Evolutionary conservation across 2,113 vertebrate species (phyloP), one percentile per base, ranked within the genome.

Genomic region (Orthonyx spaldingii): DNA sequence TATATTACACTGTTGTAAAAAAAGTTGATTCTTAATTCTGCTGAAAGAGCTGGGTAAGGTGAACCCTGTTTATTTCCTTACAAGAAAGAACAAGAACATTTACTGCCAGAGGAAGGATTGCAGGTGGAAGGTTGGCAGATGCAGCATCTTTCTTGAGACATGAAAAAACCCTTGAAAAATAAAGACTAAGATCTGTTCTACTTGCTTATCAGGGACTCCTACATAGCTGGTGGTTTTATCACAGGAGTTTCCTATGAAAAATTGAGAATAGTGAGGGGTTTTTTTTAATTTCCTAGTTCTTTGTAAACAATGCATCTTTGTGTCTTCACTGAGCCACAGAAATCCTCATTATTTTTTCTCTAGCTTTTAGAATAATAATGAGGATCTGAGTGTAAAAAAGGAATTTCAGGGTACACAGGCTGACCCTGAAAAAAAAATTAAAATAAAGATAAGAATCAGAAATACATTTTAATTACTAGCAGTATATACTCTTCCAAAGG

Each of bases 181-280:
- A 77, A 82, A 78, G 7, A 33, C 9, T 68, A 35, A 37, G 6
- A 32, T 60, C 13, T 72, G 5, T 55, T 87, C 16, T 74, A 21
- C 33, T 47, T 87, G 30, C 18, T 15, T 35, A 20, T 56, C n/a
- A 35, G 14, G 23, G 10, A 26, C 46, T 46, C 28, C 33, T 46
- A 19, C 5, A 21, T 21, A 76, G 7, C 14, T 50, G 22, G 20
- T 18, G 20, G 14, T 39, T 50, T 93, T 55, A 27, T 82, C 53
- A 49, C 8, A 65, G 27, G 19, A 42, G 8, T 6, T 41, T 52
- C 20, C 8, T 32, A 18, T 39, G 33, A 53, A 72, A 91, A 47
- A 56, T 0, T n/a, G 18, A 87, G 35, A 69, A 50, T 6, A 50
- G 8, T 22, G 3, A 19, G 28, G 1, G 1, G 2, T 2, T 30